phyloP scores from a whole-genome alignment of 2,797 vertebrate species.

The Poeciliopsis infans region DNA sequence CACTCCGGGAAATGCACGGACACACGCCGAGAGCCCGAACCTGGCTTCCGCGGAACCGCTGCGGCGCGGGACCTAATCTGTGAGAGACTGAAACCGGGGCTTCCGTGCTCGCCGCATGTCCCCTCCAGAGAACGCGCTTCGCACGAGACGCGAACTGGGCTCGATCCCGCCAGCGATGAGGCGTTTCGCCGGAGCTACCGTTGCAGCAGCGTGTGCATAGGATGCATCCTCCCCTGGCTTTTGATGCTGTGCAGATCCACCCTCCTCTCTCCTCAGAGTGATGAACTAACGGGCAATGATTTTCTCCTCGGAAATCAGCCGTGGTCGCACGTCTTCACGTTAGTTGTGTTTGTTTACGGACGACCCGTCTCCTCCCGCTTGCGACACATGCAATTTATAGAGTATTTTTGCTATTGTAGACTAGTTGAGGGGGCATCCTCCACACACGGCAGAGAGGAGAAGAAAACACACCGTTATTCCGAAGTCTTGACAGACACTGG shows the following conservation, averaged over 20 bases:
- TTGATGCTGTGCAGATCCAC: constrained; percentile 96
- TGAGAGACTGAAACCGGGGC: constrained; percentile 73
- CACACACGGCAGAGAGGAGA: constrained; percentile 87
- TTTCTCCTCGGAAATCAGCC: constrained; percentile 87
- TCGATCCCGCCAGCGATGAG: constrained; percentile 80
- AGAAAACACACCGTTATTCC: constrained; percentile 77
- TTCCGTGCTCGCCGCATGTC: constrained; percentile 79
- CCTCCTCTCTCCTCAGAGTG: constrained; percentile 88
- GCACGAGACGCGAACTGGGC: constrained; percentile 49
- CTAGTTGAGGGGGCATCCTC: constrained; percentile 87
- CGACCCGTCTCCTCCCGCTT: constrained; percentile 85
- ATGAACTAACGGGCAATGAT: constrained; percentile 93
- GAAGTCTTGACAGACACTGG: constrained; percentile 88
- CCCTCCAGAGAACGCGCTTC: constrained; percentile 74
- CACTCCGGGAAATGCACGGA: constrained; percentile 54
- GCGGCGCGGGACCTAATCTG: constrained; percentile 71
- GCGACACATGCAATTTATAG: constrained; percentile 92
- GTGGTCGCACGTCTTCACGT: constrained; percentile 86
- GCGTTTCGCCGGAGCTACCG: constrained; percentile 84
- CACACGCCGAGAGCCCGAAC: constrained; percentile 48
- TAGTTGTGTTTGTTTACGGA: constrained; percentile 89
- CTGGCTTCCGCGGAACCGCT: constrained; percentile 75
- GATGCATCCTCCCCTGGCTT: constrained; percentile 93
- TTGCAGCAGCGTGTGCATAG: constrained; percentile 90
- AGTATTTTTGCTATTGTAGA: constrained; percentile 82